Evolutionary conservation across 2,113 vertebrate species (phyloP).

Genomic region (Tetrao urogallus): DNA sequence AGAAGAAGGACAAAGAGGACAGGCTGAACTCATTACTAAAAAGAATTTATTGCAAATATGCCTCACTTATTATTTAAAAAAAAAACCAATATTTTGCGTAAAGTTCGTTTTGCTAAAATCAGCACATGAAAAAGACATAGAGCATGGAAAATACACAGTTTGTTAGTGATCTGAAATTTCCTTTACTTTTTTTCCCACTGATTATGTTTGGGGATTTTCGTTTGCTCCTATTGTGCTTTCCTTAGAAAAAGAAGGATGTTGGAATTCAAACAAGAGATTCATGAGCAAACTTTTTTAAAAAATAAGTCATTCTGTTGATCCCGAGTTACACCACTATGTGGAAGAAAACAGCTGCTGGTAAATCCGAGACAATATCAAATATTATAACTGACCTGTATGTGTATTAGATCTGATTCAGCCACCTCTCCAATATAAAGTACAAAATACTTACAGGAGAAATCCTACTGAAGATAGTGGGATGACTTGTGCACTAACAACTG

Average conservation of each 20-base stretch:
- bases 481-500: background rate
- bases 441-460: background rate
- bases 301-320: background rate
- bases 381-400: background rate
- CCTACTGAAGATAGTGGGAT: background rate
- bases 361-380: background rate
- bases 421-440: background rate
- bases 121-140: background rate
- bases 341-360: background rate
- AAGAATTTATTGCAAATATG: conserved; percentile 33
- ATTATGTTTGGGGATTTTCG: background rate
- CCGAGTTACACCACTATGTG: background rate
- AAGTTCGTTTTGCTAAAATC: background rate
- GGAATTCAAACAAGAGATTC: background rate
- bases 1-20: conserved; percentile 55
- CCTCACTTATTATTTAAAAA: conserved; percentile 28
- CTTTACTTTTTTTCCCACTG: background rate
- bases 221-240: background rate
- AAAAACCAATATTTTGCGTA: background rate
- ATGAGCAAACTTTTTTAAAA: background rate
- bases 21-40: conserved; percentile 17
- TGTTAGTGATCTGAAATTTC: background rate
- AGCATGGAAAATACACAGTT: background rate
- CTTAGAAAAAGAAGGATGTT: background rate
- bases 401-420: background rate